phyloP scores from a whole-genome alignment of 2,888 invertebrate genomes.

The Stramonita haemastoma region DNA sequence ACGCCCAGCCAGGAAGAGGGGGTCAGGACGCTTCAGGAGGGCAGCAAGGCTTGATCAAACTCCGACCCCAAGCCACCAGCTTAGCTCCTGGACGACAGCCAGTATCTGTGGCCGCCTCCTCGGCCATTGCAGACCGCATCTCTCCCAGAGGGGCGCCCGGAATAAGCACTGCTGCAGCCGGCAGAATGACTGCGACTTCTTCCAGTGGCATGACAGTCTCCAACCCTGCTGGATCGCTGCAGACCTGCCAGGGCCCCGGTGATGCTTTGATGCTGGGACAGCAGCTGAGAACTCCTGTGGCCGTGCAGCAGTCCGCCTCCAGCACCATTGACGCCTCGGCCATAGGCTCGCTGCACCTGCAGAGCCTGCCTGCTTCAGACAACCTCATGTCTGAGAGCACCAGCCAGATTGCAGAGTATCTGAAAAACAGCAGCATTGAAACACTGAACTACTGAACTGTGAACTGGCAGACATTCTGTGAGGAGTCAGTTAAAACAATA shows the following conservation, averaged over 20 bases:
- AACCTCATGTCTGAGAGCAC: conserved; percentile 26
- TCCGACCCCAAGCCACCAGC: neutral
- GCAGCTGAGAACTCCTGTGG: neutral
- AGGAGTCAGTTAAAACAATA: too few species aligned
- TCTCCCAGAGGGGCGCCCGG: neutral
- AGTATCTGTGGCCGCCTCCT: neutral
- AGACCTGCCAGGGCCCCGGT: neutral
- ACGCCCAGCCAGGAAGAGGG: neutral
- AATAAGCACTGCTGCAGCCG: neutral
- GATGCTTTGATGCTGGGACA: neutral
- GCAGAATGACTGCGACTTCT: neutral
- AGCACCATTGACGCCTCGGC: conserved; percentile 4
- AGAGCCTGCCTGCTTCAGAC: neutral
- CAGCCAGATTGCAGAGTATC: conserved; percentile 23
- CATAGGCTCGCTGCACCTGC: neutral
- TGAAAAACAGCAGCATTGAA: conserved; percentile 32
- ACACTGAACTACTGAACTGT: neutral
- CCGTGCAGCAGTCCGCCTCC: neutral
- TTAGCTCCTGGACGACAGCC: neutral
- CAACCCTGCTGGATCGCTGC: neutral
- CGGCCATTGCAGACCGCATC: neutral
- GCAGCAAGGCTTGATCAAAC: neutral
- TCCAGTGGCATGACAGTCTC: neutral
- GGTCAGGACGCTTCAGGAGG: neutral
- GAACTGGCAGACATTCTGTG: neutral